Base-by-base conservation (phyloP, 1,140 invertebrate species). In the Drosophila tsacasi region DNA sequence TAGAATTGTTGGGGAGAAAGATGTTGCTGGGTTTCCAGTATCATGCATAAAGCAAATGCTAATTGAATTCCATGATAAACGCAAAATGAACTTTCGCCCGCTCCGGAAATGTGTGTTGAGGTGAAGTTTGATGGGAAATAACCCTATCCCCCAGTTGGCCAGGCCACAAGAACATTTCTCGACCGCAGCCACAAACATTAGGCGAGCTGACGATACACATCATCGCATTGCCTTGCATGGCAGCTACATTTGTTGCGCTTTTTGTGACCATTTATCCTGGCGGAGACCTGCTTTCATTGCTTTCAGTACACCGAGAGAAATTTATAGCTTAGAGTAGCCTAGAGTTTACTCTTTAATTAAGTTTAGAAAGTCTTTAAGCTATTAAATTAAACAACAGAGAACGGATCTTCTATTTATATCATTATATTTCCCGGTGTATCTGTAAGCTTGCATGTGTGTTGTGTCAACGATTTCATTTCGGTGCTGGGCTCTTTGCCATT, bases 21-120 rank as follows among this genome's bases (percentile, higher is more conserved):
- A 68, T 58, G 50, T 69, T 57, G 23, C 49, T 46, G 35, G 21
- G 73, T 37, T 64, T 55, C 21, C 60, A 65, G 60, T 76, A 69
- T 87, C 76, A 86, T 86, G 80, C 80, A 87, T 86, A 86, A 87
- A 77, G 64, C 79, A 86, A 79, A 80, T 87, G 80, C 68, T 89
- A 89, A 89, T 87, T 89, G 84, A 89, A 81, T 89, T 83, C 62
- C 73, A 57, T 71, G 64, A 77, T 87, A 71, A 75, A 46, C 57
- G 60, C 46, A 58, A 63, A 84, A 64, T 55, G 76, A 79, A 79
- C 60, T 83, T 74, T 73, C 39, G 25, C 63, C 21, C 39, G 39
- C 23, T 40, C 76, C 58, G 76, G 65, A 69, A 86, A 75, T 81
- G 58, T 81, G 72, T 61, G 62, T 35, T 25, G 27, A 42, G 54